These are phyloP conservation scores for Siniperca chuatsi DNA, from an alignment of 2,113 vertebrate genomes.

Conservation along the genomic window DNA sequence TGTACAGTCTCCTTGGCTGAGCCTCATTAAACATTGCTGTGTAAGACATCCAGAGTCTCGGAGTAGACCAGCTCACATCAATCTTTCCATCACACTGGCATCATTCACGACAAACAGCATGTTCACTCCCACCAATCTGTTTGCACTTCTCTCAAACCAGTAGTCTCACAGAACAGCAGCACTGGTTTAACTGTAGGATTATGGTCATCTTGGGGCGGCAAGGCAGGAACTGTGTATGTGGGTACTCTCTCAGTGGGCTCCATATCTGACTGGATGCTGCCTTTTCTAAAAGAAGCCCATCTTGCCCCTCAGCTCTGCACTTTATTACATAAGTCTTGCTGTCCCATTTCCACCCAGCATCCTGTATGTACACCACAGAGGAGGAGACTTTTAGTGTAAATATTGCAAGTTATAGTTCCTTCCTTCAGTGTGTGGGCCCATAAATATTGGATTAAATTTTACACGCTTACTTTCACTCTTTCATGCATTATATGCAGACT, in stretches of 20 bases:
- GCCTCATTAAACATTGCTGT: too few species aligned
- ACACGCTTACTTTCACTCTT: not conserved
- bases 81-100: not conserved
- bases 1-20: too few species aligned
- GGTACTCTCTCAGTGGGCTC: constrained; percentile 48
- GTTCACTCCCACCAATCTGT: not conserved
- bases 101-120: not conserved
- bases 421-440: not conserved
- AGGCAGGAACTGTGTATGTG: constrained; percentile 32
- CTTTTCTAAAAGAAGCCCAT: constrained; percentile 54
- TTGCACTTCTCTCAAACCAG: not conserved
- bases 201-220: not conserved
- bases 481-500: not conserved
- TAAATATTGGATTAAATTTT: constrained; percentile 36
- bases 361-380: not conserved
- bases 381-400: constrained; percentile 27
- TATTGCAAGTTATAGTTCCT: not conserved
- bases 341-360: constrained; percentile 30
- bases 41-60: too few species aligned
- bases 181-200: not conserved
- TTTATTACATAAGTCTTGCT: constrained; percentile 57
- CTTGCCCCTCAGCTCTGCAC: constrained; percentile 29
- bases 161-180: not conserved
- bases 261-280: constrained; percentile 8
- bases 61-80: too few species aligned